Evolutionary conservation across 2,797 vertebrate genomes (phyloP), one percentile per base, ranked within the genome.

Genomic region (Arvicola amphibius): DNA sequence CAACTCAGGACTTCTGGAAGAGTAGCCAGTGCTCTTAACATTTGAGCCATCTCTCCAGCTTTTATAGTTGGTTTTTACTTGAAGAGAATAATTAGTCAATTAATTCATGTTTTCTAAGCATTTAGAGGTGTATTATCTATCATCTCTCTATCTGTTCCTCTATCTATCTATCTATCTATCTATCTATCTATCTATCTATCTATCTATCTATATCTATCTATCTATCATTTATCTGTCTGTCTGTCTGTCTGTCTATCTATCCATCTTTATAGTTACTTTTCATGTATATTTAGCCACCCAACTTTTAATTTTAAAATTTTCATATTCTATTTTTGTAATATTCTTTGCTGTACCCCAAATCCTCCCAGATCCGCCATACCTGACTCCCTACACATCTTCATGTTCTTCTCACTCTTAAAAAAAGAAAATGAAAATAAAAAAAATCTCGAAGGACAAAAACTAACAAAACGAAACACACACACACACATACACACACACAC

Each of bases 21-120:
- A 56, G 56, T 6, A 56, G 19, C 5, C 56, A 21, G 56, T 56
- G 56, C 19, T 56, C 56, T 56, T 7, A 56, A 56, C 19, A 2
- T 56, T 6, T 56, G 19, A 56, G 6, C 19, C 56, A 56, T 56
- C 56, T 56, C 56, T 56, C 56, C 19, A 56, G 56, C 56, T 56
- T 19, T 56, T 56, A 83, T 53, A 40, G 7, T 56, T 73, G 34
- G 17, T 34, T 76, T 85, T 46, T 84, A 87, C 6, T 88, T 43
- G 48, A 94, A 79, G 29, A 85, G 76, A 27, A 53, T 56, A 94
- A 91, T 6, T 73, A 69, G n/a, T 77, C 51, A 95, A 86, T 74
- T 77, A 92, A 95, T 77, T 71, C 23, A 84, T 56, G n/a, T 91
- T 94, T 94, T 88, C 10, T 83, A 63, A 11, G 17, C 63, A 23